Evolutionary conservation across 2,113 vertebrate species (phyloP).

Genomic region (Marmota flaviventris): DNA sequence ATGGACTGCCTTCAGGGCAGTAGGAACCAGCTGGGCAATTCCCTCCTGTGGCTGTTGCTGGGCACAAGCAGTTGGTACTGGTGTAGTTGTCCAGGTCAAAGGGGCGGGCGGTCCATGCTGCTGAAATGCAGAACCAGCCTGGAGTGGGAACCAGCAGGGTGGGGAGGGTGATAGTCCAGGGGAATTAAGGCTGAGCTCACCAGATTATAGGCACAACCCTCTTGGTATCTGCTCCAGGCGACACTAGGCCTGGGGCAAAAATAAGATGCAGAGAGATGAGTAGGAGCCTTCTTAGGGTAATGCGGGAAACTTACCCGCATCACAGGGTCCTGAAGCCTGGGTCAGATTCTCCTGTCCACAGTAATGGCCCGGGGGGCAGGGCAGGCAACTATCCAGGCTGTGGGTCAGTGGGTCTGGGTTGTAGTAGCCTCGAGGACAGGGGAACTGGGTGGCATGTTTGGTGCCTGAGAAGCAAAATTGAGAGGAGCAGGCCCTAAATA

Average conservation of each 20-base stretch:
- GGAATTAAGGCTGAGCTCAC: background rate
- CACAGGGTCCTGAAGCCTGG: conserved; percentile 92
- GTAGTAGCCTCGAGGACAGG: conserved; percentile 97
- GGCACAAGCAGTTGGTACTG: conserved; percentile 95
- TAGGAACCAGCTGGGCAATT: conserved; percentile 93
- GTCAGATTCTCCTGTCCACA: conserved; percentile 94
- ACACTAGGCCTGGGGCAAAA: too few species aligned
- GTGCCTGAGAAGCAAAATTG: conserved; percentile 89
- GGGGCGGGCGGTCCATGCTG: conserved; percentile 94
- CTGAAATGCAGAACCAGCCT: conserved; percentile 98
- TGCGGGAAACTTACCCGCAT: conserved; percentile 89
- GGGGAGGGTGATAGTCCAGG: rapidly evolving
- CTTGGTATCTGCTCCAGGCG: background rate
- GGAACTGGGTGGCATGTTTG: conserved; percentile 92
- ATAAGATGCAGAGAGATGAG: background rate
- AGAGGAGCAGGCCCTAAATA: background rate
- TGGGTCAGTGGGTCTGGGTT: conserved; percentile 95
- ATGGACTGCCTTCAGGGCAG: conserved; percentile 93
- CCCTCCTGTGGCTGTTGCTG: conserved; percentile 95
- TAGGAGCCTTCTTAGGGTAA: background rate
- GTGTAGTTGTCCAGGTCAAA: conserved; percentile 98
- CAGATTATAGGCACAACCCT: background rate
- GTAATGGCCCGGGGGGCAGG: conserved; percentile 95
- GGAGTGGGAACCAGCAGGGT: background rate
- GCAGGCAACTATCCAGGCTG: conserved; percentile 96